These are phyloP conservation scores for Crepidodera aurea DNA, from an alignment of 2,888 invertebrate genomes.

Conservation along the genomic window DNA sequence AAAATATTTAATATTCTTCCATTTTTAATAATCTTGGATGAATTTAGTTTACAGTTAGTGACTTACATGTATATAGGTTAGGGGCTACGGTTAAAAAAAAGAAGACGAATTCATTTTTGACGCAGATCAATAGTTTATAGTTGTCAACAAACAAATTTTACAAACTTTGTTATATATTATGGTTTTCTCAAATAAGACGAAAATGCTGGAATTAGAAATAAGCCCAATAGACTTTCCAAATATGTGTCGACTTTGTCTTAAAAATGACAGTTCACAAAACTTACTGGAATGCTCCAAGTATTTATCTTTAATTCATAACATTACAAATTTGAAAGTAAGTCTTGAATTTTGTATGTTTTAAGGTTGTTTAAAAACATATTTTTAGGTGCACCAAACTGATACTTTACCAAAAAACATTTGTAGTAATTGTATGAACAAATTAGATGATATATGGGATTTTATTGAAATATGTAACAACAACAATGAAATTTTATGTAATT, in stretches of 20 bases:
- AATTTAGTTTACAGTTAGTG: too few relatives aligned
- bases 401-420: slow-evolving; percentile 34
- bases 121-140: not conserved
- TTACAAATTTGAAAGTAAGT: slow-evolving; percentile 30
- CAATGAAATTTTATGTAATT: slow-evolving; percentile 19
- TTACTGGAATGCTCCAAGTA: slow-evolving; percentile 21
- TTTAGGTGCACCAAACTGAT: slow-evolving; percentile 34
- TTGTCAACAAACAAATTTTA: not conserved
- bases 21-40: too few relatives aligned
- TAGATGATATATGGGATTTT: slow-evolving; percentile 29
- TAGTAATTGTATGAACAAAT: slow-evolving; percentile 23
- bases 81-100: too few relatives aligned
- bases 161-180: not conserved
- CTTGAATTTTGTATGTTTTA: not conserved
- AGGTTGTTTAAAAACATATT: not conserved
- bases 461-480: slow-evolving; percentile 31
- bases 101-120: too few relatives aligned
- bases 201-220: slow-evolving; percentile 5
- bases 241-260: slow-evolving; percentile 30
- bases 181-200: too few relatives aligned
- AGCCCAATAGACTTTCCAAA: slow-evolving; percentile 26
- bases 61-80: too few relatives aligned
- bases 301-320: slow-evolving; percentile 26
- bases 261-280: slow-evolving; percentile 9
- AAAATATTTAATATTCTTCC: too few relatives aligned